These are phyloP conservation scores for Prosopocoilus inquinatus DNA, from an alignment of 2,888 invertebrate genomes.

Conservation along the genomic window DNA sequence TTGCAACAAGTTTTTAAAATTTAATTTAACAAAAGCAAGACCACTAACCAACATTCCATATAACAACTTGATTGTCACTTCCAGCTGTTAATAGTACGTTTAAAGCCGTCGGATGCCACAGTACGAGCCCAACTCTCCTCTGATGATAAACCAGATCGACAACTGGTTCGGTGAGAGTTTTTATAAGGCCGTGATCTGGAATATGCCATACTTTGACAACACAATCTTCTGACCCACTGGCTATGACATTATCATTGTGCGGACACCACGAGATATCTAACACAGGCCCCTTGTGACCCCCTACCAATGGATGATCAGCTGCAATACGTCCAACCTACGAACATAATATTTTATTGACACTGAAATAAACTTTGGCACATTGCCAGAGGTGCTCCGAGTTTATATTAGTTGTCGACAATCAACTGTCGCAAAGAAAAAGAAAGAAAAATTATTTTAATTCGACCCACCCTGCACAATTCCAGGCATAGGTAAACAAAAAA, in stretches of 20 bases:
- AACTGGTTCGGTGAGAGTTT: slow-evolving; percentile 89
- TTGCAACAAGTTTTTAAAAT: neutral
- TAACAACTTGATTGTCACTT: slow-evolving; percentile 77
- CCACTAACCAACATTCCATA: slow-evolving; percentile 49
- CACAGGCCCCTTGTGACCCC: slow-evolving; percentile 95
- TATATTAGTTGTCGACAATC: too few species aligned
- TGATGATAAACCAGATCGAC: slow-evolving; percentile 92
- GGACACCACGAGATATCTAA: slow-evolving; percentile 98
- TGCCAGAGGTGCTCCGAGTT: neutral
- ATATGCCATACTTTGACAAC: slow-evolving; percentile 94
- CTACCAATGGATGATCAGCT: slow-evolving; percentile 90
- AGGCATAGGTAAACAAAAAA: too few species aligned
- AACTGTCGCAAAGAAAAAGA: too few species aligned
- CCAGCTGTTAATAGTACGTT: slow-evolving; percentile 94
- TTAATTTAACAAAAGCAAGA: neutral
- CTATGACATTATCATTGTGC: slow-evolving; percentile 97
- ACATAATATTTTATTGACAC: slow-evolving; percentile 4
- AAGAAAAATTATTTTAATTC: too few species aligned
- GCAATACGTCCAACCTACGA: slow-evolving; percentile 89
- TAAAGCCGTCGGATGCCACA: slow-evolving; percentile 97
- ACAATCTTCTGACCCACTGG: slow-evolving; percentile 95
- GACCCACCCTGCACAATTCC: too few species aligned
- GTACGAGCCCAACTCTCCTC: slow-evolving; percentile 85
- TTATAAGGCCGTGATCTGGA: slow-evolving; percentile 84
- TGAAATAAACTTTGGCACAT: neutral